Base-by-base conservation (phyloP, 2,888 invertebrate species). In the Melanophora roralis region DNA sequence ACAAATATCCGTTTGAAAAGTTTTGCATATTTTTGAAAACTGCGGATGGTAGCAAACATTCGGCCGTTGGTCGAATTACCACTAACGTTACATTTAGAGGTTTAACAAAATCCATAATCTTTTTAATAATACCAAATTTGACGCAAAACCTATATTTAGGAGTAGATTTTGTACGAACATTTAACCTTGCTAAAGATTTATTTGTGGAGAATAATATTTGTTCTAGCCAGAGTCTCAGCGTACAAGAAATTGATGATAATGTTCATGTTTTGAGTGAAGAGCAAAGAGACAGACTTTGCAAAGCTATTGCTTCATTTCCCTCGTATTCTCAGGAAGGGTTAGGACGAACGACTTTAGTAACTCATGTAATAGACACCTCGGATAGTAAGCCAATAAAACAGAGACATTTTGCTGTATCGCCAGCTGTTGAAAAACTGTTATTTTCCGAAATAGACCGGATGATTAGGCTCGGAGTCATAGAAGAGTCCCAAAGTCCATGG, bases 401-500 rank as follows among this genome's bases (percentile, higher is more conserved):
- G 8, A 16, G 45, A 1, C 19, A 19, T 45, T 45, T 45, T 45
- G 7, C 45, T 3, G 45, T 45, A 19, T 45, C 45, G 0, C 45
- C 45, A 2, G 45, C 45, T 8, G 19, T 45, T 19, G 45, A 19
- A 0, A 45, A 45, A 19, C 19, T 45, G 45, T 19, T 45, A 45
- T 7, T 9, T 7, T 16, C 45, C 3, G 45, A 45, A 45, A 45
- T 45, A 9, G 53, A 43, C 21, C 40, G 67, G 1, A 55, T 67
- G 43, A 14, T 43, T 0, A 12, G 23, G 43, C 14, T 64, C 2
- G 55, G 62, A 0, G 47, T 73, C 1, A 65, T 73, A 7, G 73
- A 73, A 1, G 73, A 43, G 11, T 43, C 40, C 7, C 53, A 64
- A 7, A 73, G 64, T 38, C 14, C 38, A 0, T 71, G 71, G 71